Conservation (phyloP, 2,797 vertebrate species). For the Chrosomus eos region DNA sequence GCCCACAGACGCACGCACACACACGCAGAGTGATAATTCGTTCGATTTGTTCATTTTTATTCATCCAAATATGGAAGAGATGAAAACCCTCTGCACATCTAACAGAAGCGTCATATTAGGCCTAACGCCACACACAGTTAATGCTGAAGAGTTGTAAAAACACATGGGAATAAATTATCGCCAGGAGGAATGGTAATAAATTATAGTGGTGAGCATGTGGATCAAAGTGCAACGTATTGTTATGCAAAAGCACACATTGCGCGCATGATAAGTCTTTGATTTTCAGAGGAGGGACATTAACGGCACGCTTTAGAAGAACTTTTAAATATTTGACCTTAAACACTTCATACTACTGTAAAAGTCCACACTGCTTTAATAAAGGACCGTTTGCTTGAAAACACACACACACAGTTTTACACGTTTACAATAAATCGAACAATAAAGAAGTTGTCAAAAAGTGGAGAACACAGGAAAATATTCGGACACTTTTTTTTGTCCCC, state of each 20-base stretch:
- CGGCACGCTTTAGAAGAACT: slow-evolving; percentile 45
- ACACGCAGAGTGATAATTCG: slow-evolving; percentile 1
- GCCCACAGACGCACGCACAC: slow-evolving; percentile 15
- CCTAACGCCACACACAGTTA: slow-evolving; percentile 48
- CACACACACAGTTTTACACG: slow-evolving; percentile 53
- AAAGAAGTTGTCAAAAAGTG: slow-evolving; percentile 41
- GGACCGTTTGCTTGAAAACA: slow-evolving; percentile 52
- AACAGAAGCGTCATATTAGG: slow-evolving; percentile 42
- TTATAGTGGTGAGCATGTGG: slow-evolving; percentile 42
- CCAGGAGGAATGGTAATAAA: slow-evolving; percentile 56
- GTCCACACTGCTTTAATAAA: slow-evolving; percentile 43
- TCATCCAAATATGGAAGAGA: slow-evolving; percentile 50
- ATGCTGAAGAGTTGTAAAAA: slow-evolving; percentile 43
- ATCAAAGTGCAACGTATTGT: slow-evolving; percentile 56
- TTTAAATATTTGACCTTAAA: slow-evolving; percentile 51
- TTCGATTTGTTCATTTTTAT: slow-evolving; percentile 47
- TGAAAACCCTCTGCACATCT: slow-evolving; percentile 40
- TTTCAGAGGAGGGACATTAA: slow-evolving; percentile 26
- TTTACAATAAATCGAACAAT: slow-evolving; percentile 53
- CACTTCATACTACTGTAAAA: slow-evolving; percentile 51
- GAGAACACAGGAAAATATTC: slow-evolving; percentile 18
- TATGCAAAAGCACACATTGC: slow-evolving; percentile 47
- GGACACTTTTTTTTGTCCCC: neutral
- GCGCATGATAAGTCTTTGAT: slow-evolving; percentile 39
- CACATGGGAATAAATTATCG: slow-evolving; percentile 49